phyloP scores from a whole-genome alignment of 2,888 invertebrate genomes.

The Eupithecia subumbrata region DNA sequence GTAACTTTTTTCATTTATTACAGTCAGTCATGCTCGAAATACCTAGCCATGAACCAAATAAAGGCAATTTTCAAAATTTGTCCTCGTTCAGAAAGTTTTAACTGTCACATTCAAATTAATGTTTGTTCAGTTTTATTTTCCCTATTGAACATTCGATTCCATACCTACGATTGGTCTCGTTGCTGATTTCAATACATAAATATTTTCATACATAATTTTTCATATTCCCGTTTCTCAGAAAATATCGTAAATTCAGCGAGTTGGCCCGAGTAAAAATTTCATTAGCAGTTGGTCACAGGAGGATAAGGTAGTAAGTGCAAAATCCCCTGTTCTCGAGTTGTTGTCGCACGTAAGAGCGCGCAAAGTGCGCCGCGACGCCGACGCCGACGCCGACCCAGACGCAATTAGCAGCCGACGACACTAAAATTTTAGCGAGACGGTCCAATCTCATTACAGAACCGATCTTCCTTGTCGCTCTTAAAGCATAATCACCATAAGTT shows the following conservation, averaged over 20 bases:
- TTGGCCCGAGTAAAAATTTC: slow-evolving; percentile 61
- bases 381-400: slow-evolving; percentile 64
- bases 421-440: slow-evolving; percentile 82
- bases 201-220: slow-evolving; percentile 44
- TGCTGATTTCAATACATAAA: slow-evolving; percentile 49
- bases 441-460: slow-evolving; percentile 82
- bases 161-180: slow-evolving; percentile 38
- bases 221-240: slow-evolving; percentile 45
- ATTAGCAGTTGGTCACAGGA: slow-evolving; percentile 64
- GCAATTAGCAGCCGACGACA: slow-evolving; percentile 80
- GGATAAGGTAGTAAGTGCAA: slow-evolving; percentile 55
- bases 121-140: slow-evolving; percentile 81
- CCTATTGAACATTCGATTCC: slow-evolving; percentile 69
- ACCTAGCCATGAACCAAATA: slow-evolving; percentile 75
- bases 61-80: slow-evolving; percentile 79
- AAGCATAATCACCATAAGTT: slow-evolving; percentile 84
- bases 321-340: slow-evolving; percentile 39
- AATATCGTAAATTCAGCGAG: slow-evolving; percentile 52
- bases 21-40: slow-evolving; percentile 73
- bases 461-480: slow-evolving; percentile 83
- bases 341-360: slow-evolving; percentile 41
- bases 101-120: slow-evolving; percentile 82
- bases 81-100: slow-evolving; percentile 77
- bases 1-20: slow-evolving; percentile 83
- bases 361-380: slow-evolving; percentile 42